These are phyloP conservation scores for Papilio glaucus DNA, from an alignment of 1,140 invertebrate genomes.

Conservation along the genomic window DNA sequence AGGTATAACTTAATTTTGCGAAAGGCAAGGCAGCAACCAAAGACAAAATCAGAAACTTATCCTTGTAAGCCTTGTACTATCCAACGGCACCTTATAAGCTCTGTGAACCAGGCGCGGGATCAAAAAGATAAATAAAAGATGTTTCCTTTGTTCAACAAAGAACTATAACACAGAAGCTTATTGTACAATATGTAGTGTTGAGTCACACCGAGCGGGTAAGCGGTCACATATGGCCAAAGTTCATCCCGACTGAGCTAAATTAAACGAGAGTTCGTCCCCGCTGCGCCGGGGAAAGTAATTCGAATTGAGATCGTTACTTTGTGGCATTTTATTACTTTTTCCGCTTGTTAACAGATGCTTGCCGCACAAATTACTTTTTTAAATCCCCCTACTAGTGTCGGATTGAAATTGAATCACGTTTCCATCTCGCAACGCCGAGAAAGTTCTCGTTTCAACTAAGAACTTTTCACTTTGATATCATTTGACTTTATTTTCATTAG, in stretches of 20 bases:
- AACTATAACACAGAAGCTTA: background rate
- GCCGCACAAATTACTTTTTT: conserved; percentile 34
- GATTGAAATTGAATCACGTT: background rate
- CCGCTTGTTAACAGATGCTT: conserved; percentile 29
- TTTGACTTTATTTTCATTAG: background rate
- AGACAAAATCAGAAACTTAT: background rate
- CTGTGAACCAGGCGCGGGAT: background rate
- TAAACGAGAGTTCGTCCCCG: conserved; percentile 17
- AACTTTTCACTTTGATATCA: background rate
- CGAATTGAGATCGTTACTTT: conserved; percentile 31
- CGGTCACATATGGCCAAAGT: conserved; percentile 37
- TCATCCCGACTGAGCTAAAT: conserved; percentile 23
- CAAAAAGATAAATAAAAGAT: conserved; percentile 3
- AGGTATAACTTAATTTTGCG: no score
- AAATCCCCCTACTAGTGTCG: conserved; percentile 2
- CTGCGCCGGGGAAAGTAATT: conserved; percentile 20
- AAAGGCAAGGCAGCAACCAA: no score
- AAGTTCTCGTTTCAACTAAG: background rate
- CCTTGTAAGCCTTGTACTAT: background rate
- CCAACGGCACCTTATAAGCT: background rate
- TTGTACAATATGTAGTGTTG: background rate
- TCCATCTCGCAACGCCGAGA: background rate
- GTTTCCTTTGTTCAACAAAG: conserved; percentile 1
- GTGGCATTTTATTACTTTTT: conserved; percentile 23
- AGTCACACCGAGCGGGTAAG: background rate